Base-by-base conservation (phyloP, 2,888 invertebrate genomes). In the Nipponacmea schrenckii region DNA sequence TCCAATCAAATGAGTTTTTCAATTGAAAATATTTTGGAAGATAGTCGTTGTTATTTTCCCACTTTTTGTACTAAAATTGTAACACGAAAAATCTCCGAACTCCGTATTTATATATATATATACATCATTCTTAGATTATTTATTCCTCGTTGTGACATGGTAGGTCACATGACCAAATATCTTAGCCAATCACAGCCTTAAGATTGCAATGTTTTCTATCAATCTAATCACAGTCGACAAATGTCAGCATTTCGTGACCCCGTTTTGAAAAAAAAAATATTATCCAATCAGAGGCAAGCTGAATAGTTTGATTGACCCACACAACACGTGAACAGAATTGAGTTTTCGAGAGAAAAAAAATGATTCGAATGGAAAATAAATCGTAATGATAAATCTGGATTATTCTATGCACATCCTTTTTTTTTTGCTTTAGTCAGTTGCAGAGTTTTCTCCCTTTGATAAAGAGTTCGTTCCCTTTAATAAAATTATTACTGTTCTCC, bases 131-230 rank as follows among this genome's bases (percentile, higher is more conserved):
- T 8, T 8, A 39, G 39, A 39, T 20, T 56, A 12, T 56, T 56
- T 24, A 17, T 15, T 12, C 20, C 20, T 56, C 56, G 56, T 56
- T 56, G 56, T 56, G 20, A 56, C 56, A 24, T 56, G 56, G 56
- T 14, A 24, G 56, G 56, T 56, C 56, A 56, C 56, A 56, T 56
- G 56, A 56, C 56, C 56, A 24, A 24, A 56, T 39, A 56, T 56
- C 56, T 56, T 56, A 56, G 20, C 56, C 56, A 56, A 56, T 56
- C 56, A 56, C 56, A 56, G 56, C 56, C 24, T 56, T 56, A 24
- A 56, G 56, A 56, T 56, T 56, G 56, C 24, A 20, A 56, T 56
- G 20, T 56, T 24, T 24, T 12, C 24, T 24, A 56, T 56, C 56
- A 56, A 56, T 56, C 56, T 56, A 56, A 56, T 56, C 56, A 56